Percentiles rank a stretch among this genome's conserved stretches.
These are phyloP conservation scores for Ochlodes sylvanus DNA, from an alignment of 2,888 invertebrate species.

Conservation along the genomic window DNA sequence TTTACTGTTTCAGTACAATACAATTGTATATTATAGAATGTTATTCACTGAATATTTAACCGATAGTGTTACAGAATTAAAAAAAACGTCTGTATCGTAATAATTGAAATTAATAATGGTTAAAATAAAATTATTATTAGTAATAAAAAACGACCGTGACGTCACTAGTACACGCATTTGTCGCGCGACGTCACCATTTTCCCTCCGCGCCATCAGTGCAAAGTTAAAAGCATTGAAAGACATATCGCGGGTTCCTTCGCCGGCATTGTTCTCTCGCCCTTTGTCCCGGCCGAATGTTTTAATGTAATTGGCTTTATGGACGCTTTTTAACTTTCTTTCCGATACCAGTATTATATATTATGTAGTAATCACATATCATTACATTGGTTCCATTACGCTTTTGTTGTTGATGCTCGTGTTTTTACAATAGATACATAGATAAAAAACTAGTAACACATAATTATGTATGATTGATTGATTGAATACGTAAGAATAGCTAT, in stretches of 20 bases:
- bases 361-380: constrained; percentile 7
- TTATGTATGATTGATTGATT: no score
- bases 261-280: constrained; percentile 81
- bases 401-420: constrained; percentile 20
- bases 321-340: constrained; percentile 63
- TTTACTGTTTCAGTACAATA: no score
- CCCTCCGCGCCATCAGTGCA: constrained; percentile 80
- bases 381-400: constrained; percentile 19
- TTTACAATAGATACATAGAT: not conserved
- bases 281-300: constrained; percentile 83
- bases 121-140: no score
- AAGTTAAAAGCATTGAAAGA: constrained; percentile 86
- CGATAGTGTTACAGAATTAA: no score
- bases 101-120: no score
- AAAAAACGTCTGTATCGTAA: no score
- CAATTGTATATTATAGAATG: no score
- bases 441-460: no score
- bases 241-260: constrained; percentile 81
- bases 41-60: no score
- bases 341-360: constrained; percentile 20
- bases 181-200: constrained; percentile 81
- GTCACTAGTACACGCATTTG: constrained; percentile 77
- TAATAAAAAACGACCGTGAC: constrained; percentile 40
- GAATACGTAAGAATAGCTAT: no score
- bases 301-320: constrained; percentile 84